Evolutionary conservation across 2,113 vertebrate species (phyloP).

Genomic region (Aldabrachelys gigantea): DNA sequence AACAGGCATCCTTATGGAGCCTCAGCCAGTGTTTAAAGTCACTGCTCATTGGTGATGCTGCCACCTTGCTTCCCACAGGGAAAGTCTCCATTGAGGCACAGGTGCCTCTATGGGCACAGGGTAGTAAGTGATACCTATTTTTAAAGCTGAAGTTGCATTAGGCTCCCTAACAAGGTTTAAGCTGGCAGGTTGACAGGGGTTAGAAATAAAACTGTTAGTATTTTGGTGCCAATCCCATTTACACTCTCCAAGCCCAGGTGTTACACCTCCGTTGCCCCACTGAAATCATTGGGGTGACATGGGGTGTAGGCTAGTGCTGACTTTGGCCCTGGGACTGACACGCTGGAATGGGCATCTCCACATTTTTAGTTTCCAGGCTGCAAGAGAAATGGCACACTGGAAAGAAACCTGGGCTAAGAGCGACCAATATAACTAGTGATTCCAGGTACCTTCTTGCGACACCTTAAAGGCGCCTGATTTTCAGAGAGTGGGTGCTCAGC

Average conservation of each 20-base stretch:
- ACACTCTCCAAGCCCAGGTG: fast-evolving
- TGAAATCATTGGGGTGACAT: fast-evolving
- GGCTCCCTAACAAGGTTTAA: neutral
- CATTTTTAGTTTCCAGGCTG: conserved; percentile 20
- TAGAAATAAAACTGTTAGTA: fast-evolving
- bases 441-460: neutral
- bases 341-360: conserved; percentile 8
- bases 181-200: neutral
- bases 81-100: neutral
- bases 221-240: fast-evolving
- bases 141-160: neutral
- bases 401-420: neutral
- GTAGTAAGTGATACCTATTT: neutral
- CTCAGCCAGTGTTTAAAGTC: neutral
- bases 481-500: neutral
- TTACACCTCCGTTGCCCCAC: conserved; percentile 1
- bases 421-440: fast-evolving
- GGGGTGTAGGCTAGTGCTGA: conserved; percentile 31
- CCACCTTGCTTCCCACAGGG: neutral
- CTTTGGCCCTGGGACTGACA: neutral
- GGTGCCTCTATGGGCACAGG: neutral
- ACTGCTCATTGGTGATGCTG: neutral
- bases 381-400: neutral
- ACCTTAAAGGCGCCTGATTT: neutral
- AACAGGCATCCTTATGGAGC: neutral